Evolutionary conservation across 2,113 vertebrate genomes (phyloP).

Genomic region (Camelus dromedarius): DNA sequence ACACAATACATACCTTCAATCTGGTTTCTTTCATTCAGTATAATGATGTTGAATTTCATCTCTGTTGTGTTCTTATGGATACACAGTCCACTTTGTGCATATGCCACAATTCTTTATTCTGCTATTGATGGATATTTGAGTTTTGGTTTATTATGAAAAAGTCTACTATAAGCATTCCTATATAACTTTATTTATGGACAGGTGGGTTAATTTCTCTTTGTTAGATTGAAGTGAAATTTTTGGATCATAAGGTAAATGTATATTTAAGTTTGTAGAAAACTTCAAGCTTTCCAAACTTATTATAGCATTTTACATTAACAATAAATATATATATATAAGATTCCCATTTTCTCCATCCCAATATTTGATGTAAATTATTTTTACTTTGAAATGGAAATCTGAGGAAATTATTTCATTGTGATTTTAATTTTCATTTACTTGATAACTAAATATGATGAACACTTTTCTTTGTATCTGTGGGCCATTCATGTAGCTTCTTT

Average conservation of each 20-base stretch:
- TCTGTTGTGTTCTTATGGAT: neutral
- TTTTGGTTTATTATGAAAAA: neutral
- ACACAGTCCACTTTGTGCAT: neutral
- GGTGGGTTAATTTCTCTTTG: neutral
- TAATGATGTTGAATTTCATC: neutral
- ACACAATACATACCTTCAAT: too few relatives aligned
- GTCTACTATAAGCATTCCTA: neutral
- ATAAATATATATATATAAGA: too few relatives aligned
- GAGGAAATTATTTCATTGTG: neutral
- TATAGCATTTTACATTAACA: neutral
- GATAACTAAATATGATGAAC: neutral
- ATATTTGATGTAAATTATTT: neutral
- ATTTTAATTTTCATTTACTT: neutral
- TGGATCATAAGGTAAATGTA: neutral
- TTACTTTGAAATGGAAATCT: neutral
- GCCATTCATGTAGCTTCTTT: neutral
- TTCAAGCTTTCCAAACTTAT: neutral
- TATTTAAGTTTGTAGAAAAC: neutral
- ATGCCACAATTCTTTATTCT: neutral
- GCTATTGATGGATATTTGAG: neutral
- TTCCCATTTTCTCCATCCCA: neutral
- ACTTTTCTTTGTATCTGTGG: too few relatives aligned
- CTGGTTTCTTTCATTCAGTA: neutral
- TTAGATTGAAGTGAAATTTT: neutral
- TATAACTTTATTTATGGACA: neutral